Base-by-base conservation (phyloP, 2,113 vertebrate genomes). In the Spea multiplicata region DNA sequence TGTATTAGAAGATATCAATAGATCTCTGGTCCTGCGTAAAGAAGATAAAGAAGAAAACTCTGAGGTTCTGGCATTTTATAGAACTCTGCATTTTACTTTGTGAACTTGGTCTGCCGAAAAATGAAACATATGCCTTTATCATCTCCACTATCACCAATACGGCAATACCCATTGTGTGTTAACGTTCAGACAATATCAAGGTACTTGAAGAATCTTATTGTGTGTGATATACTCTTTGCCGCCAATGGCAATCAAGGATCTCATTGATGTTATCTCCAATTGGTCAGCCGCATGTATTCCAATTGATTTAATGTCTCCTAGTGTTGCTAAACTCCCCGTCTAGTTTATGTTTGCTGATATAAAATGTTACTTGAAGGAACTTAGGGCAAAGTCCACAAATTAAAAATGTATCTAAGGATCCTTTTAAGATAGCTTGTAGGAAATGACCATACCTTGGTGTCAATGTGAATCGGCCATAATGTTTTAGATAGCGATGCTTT, bases 401-500 rank as follows among this genome's bases (percentile, higher is more conserved):
- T 2, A 13, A 8, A 30, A 59, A 47, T 76, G 50, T 61, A 76
- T 12, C 47, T 55, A 55, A 53, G 53, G 48, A 59, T 69, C 45
- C 66, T 55, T 53, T 44, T 4, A 53, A 44, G 50, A 76, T 66
- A 67, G 55, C 59, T 75, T 75, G 17, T 76, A 76, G 50, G 44
- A 14, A 45, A 46, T 16, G 14, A 49, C 55, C 57, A 76, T 76
- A 76, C 47, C 44, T 52, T 69, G 44, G 57, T 69, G 5, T 30
- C 64, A 59, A 67, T 44, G 12, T 46, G 50, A 68, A 68, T 14
- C 74, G 57, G 53, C 74, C 57, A 76, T 76, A 68, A 68, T 76
- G 49, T 76, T 64, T 57, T 48, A 68, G 74, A 59, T 76, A 67
- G 57, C 52, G 59, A 76, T 59, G 74, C 46, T 45, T 68, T 53